Percentiles rank a stretch among this genome's conserved stretches.
Conservation (phyloP, 2,113 vertebrate genomes). For the Mesocricetus auratus region DNA sequence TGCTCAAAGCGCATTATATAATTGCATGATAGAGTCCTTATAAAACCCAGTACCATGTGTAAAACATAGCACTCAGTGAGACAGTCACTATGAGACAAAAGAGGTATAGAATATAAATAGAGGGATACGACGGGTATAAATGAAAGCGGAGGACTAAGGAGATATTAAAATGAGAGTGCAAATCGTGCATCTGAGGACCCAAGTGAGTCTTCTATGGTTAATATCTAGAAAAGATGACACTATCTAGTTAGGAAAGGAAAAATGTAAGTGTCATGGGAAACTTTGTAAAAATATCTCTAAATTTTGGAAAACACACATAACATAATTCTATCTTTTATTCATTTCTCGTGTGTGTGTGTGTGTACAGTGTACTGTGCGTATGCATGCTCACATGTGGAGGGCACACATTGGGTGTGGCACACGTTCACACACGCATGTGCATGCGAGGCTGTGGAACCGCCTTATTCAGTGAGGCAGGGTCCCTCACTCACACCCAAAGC, state of each 20-base stretch:
- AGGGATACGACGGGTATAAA: not conserved
- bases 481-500: not conserved
- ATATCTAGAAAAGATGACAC: no score
- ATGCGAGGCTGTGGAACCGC: not conserved
- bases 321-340: not conserved
- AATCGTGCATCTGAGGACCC: no score
- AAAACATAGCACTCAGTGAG: not conserved
- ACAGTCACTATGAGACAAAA: not conserved
- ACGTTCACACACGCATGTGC: not conserved
- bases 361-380: no score
- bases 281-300: not conserved
- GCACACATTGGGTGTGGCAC: not conserved
- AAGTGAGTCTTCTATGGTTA: no score
- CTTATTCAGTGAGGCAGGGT: not conserved
- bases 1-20: not conserved
- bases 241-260: no score
- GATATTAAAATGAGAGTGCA: not conserved
- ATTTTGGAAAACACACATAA: not conserved
- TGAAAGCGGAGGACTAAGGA: no score
- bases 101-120: not conserved
- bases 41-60: no score
- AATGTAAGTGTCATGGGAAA: not conserved
- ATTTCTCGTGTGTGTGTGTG: not conserved
- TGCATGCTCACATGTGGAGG: no score
- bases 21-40: not conserved